Evolutionary conservation across 2,888 invertebrate genomes (phyloP).

Genomic region (Creontiades dilutus): DNA sequence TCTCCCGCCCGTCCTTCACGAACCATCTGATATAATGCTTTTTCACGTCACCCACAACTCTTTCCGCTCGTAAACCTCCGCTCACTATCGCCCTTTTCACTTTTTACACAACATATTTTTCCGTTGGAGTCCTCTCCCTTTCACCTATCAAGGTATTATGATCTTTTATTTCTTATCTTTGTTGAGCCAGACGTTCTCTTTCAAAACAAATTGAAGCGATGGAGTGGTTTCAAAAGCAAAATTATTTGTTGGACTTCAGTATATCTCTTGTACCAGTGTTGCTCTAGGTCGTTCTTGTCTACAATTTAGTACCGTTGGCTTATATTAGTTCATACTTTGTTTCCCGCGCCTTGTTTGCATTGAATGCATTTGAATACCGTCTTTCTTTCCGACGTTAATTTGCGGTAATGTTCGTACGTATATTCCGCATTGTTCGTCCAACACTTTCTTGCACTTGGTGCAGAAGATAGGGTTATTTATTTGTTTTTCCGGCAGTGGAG

Average conservation of each 20-base stretch:
- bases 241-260: neutral
- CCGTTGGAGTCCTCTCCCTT: neutral
- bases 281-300: neutral
- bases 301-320: too few species aligned
- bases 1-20: neutral
- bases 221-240: neutral
- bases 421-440: too few species aligned
- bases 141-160: conserved; percentile 40
- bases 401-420: too few species aligned
- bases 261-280: neutral
- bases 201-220: conserved; percentile 21
- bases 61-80: conserved; percentile 26
- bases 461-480: too few species aligned
- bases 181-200: conserved; percentile 20
- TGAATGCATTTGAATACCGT: too few species aligned
- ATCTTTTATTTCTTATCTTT: conserved; percentile 32
- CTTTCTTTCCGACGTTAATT: too few species aligned
- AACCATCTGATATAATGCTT: conserved; percentile 15
- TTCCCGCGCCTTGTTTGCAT: too few species aligned
- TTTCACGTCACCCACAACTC: conserved; percentile 38
- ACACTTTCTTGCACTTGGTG: too few species aligned
- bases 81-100: conserved; percentile 32
- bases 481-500: too few species aligned
- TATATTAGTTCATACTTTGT: too few species aligned
- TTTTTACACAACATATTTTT: conserved; percentile 34